Base-by-base conservation (phyloP, 2,888 invertebrate species). In the Mycalesis mineus region DNA sequence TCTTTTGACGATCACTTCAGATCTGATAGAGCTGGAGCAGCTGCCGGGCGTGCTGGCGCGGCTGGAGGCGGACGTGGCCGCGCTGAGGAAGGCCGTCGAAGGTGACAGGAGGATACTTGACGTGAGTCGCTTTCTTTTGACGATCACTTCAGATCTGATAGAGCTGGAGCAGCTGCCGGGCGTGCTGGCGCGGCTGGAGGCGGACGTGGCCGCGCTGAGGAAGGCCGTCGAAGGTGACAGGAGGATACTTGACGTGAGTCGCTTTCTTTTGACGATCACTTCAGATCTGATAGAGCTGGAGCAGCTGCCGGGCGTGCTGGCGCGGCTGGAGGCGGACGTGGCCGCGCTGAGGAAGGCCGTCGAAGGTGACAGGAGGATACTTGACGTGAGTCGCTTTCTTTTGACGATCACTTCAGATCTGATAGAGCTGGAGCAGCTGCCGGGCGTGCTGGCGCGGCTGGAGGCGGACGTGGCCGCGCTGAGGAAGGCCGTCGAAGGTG, bases 381-480 rank as follows among this genome's bases (percentile, higher is more conserved):
- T 85, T 0, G 73, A 82, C 45, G 85, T 85, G 13, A 75, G 5
- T 29, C 4, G 29, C 7, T 29, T 6, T 7, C 29, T 6, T 7
- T 7, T 7, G 4, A 29, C 29, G 5, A 7, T 6, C 29, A 29
- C 39, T 66, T 0, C 66, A 90, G 90, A 88, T 73, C 68, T 87
- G 54, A 88, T 87, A 63, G 90, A 90, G 40, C 50, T 90, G 39
- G 90, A 90, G 40, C 87, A 88, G 66, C 54, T 90, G 50, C 88
- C 89, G 2, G 88, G 86, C 0, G 86, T 87, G 0, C 70, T 90
- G 55, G 82, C 83, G 11, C 66, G 88, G 37, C 68, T 90, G 45
- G 89, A 90, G 61, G 87, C 85, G 0, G 90, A 90, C 55, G 88
- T 90, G 39, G 86, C 88, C 0, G 86, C 86, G 1, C 70, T 90